Base-by-base conservation (phyloP, 2,113 vertebrate genomes). In the Gallinago media region DNA sequence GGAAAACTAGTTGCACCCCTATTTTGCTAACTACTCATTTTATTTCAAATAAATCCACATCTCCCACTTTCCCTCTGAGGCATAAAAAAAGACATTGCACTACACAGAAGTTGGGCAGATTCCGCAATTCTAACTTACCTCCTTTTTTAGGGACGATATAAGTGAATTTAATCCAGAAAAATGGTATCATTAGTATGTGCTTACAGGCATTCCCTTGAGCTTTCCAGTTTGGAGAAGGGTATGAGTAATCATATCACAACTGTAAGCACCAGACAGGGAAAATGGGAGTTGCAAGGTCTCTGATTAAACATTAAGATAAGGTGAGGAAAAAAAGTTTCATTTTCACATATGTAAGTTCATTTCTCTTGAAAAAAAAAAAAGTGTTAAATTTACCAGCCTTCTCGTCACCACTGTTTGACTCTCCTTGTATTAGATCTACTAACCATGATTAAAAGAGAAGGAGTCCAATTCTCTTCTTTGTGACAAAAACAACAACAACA, bases 121-220 rank as follows among this genome's bases (percentile, higher is more conserved):
- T 42, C 44, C 85, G 44, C 27, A 78, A 54, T 63, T 76, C 22
- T 72, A 67, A 58, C 46, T 68, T 74, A 54, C n/a, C 50, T 91
- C 50, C 20, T 36, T 54, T 81, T 66, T 65, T 20, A 16, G 12
- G 38, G 66, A 84, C 0, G 46, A 87, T 77, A n/a, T 34, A 92
- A 88, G 78, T 61, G 74, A 93, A 87, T 92, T 91, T 78, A 95
- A 85, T 81, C 70, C 74, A 61, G 61, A 68, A 89, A 92, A 96
- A 65, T 12, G 27, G 18, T 59, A 71, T 61, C 84, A 86, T 96
- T 96, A 92, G 38, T 81, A 80, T 23, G 58, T 68, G 58, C 62
- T 92, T 85, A 67, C 44, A 88, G 93, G 55, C 65, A 93, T 59
- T 80, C 85, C 87, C 65, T 42, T 63, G 38, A 91, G 84, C 78